These are phyloP conservation scores for Dendrophyllia cribrosa DNA, from an alignment of 64 coral and sea anemone species.

Conservation along the genomic window DNA sequence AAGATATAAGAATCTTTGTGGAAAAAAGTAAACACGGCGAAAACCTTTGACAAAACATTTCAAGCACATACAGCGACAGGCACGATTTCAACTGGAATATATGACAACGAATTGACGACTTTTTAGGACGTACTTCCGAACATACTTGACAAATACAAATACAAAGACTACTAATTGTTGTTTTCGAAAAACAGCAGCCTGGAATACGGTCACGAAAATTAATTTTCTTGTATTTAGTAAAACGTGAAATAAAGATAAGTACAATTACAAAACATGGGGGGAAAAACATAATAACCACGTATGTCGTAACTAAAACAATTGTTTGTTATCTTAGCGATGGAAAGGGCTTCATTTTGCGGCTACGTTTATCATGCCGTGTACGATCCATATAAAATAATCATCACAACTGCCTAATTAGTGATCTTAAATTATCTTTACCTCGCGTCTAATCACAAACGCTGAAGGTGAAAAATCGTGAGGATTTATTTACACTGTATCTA, in stretches of 20 bases:
- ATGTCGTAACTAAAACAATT: background rate
- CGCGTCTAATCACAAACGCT: background rate
- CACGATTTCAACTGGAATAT: background rate
- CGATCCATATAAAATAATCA: conserved; percentile 8
- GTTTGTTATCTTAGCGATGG: background rate
- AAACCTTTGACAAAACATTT: background rate
- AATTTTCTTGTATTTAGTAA: background rate
- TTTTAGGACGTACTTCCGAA: background rate
- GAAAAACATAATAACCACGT: background rate
- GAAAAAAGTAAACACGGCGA: background rate
- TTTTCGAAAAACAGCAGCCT: background rate
- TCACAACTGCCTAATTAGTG: background rate
- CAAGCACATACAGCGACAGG: background rate
- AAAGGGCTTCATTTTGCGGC: background rate
- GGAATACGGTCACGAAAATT: background rate
- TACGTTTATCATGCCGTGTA: background rate
- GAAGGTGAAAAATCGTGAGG: background rate
- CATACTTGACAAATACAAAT: background rate
- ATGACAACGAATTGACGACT: background rate
- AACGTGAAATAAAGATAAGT: background rate
- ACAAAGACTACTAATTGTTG: background rate
- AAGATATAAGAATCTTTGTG: conserved; percentile 12
- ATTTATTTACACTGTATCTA: background rate
- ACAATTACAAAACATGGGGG: background rate
- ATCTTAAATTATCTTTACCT: background rate